Conservation (phyloP, 2,888 invertebrate genomes). For the Galeopsomyia nigrocyanea region DNA sequence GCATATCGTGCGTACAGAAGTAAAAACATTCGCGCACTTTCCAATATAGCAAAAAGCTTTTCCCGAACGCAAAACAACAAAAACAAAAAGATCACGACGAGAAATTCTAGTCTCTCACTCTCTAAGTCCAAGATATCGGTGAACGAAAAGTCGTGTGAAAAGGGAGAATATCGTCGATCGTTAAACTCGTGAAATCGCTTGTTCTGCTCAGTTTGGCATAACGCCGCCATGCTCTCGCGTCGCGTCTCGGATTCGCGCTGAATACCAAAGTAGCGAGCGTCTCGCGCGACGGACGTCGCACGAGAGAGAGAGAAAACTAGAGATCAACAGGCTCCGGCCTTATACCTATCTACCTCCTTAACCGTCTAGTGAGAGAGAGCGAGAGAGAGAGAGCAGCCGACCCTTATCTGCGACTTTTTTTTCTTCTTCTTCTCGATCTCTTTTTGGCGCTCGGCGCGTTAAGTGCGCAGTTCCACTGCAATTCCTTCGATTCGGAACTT, state of each 20-base stretch:
- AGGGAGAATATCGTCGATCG: constrained; percentile 45
- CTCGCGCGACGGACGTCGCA: constrained; percentile 47
- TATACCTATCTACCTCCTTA: constrained; percentile 7
- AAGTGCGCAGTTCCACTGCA: neutral
- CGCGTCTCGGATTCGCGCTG: constrained; percentile 37
- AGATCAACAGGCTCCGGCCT: constrained; percentile 59
- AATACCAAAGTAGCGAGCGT: constrained; percentile 45
- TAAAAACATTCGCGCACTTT: no score
- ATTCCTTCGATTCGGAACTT: no score
- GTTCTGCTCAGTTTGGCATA: constrained; percentile 49
- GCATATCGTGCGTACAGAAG: no score
- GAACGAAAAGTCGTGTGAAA: neutral
- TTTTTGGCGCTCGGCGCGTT: neutral
- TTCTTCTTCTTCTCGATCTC: neutral
- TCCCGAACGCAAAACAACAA: no score
- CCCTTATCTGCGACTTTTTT: neutral
- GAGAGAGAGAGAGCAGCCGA: neutral
- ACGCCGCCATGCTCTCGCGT: constrained; percentile 25
- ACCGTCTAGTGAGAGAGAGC: neutral
- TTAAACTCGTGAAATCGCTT: constrained; percentile 50
- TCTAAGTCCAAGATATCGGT: no score
- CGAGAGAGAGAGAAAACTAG: constrained; percentile 34
- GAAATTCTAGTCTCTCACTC: neutral
- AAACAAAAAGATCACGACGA: no score
- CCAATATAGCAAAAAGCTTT: no score